Evolutionary conservation across 2,797 vertebrate species (phyloP).

Genomic region (Phoxinus dragarum): DNA sequence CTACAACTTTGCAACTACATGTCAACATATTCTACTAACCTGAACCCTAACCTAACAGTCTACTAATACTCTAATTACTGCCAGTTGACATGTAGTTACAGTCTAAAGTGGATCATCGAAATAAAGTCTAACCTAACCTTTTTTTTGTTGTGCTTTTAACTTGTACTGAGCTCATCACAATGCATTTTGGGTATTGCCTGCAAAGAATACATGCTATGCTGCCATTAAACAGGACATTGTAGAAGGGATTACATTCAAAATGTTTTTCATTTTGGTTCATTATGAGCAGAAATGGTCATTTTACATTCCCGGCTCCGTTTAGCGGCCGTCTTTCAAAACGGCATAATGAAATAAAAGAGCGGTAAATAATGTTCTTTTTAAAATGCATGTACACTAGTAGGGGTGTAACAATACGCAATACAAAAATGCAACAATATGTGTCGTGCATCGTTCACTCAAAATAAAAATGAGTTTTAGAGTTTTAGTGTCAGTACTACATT

Average conservation of each 20-base stretch:
- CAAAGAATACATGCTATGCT: background rate
- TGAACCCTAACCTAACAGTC: no score
- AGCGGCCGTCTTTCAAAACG: background rate
- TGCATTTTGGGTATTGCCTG: background rate
- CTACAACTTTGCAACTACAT: no score
- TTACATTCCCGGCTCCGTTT: no score
- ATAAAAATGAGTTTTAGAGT: no score
- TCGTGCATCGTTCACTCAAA: no score
- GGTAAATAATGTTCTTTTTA: background rate
- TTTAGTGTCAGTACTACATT: no score
- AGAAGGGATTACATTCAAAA: background rate
- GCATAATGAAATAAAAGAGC: background rate
- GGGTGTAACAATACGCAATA: no score
- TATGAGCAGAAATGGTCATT: background rate
- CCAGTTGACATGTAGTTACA: background rate
- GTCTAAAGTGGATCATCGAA: background rate
- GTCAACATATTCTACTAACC: no score
- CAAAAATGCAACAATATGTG: no score
- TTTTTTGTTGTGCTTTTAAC: background rate
- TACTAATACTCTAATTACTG: no score
- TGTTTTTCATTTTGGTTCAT: background rate
- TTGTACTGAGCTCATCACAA: background rate
- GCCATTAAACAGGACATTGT: background rate
- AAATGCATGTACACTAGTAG: background rate
- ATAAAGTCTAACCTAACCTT: background rate